These are phyloP conservation scores for Ornithoptera priamus DNA, from an alignment of 2,888 invertebrate genomes.

Conservation along the genomic window DNA sequence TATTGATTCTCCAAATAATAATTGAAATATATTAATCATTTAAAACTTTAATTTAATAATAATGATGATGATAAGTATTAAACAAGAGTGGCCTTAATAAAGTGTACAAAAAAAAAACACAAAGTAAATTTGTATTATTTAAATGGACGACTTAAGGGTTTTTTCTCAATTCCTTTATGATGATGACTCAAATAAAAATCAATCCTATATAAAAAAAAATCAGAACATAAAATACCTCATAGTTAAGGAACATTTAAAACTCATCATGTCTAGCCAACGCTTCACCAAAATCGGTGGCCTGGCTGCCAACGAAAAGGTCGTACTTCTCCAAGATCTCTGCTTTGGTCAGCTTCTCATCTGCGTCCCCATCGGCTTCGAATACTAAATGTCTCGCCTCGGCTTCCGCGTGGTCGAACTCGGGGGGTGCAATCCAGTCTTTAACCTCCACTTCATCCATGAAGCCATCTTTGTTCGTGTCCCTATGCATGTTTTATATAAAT, in stretches of 20 bases:
- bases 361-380: slow-evolving; percentile 95
- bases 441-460: slow-evolving; percentile 94
- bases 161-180: too few relatives aligned
- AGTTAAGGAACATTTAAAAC: slow-evolving; percentile 82
- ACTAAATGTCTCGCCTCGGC: slow-evolving; percentile 97
- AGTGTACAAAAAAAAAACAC: too few relatives aligned
- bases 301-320: slow-evolving; percentile 98
- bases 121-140: too few relatives aligned
- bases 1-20: too few relatives aligned
- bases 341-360: slow-evolving; percentile 93
- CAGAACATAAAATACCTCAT: neutral
- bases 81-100: too few relatives aligned
- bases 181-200: neutral
- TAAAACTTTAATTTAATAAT: too few relatives aligned
- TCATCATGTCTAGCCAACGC: slow-evolving; percentile 97
- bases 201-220: neutral
- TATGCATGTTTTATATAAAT: slow-evolving; percentile 40
- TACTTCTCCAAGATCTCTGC: slow-evolving; percentile 96
- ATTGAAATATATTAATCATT: too few relatives aligned
- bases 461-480: slow-evolving; percentile 93
- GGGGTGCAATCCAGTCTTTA: slow-evolving; percentile 95
- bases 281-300: slow-evolving; percentile 99
- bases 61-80: too few relatives aligned
- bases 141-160: too few relatives aligned
- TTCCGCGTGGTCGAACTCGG: slow-evolving; percentile 97